phyloP scores from a whole-genome alignment of 1,140 invertebrate genomes.

The Rhopalosiphum padi region DNA sequence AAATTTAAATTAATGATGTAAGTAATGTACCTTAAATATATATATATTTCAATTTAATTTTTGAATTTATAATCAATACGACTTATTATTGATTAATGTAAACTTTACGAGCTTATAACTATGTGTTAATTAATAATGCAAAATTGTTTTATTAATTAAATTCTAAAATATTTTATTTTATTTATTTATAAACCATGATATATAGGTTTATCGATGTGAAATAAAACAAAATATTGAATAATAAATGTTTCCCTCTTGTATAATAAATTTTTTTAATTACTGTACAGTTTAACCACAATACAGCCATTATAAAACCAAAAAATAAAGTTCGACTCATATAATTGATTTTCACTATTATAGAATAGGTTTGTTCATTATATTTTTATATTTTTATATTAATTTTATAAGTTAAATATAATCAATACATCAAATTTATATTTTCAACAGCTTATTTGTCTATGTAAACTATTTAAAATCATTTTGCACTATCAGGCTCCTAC shows the following conservation, averaged over 20 bases:
- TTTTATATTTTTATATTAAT: not conserved
- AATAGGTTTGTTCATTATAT: not conserved
- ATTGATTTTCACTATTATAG: not conserved
- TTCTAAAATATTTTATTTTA: not conserved
- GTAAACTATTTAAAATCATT: not conserved
- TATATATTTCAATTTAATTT: not conserved
- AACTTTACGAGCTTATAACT: no score
- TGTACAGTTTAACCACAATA: not conserved
- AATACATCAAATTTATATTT: not conserved
- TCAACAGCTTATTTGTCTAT: not conserved
- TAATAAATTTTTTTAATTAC: not conserved
- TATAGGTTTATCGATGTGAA: not conserved
- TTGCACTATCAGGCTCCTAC: no score
- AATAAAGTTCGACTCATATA: not conserved
- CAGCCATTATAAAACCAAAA: not conserved
- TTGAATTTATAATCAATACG: not conserved
- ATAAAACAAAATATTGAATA: not conserved
- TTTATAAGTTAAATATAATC: not conserved
- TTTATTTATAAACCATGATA: not conserved
- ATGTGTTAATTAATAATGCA: no score
- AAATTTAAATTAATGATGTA: not conserved
- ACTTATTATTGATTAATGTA: not conserved
- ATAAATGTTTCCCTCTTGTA: not conserved
- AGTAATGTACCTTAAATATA: not conserved
- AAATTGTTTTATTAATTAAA: no score